Conservation (phyloP, 2,113 vertebrate genomes). For the Typhlomys cinereus region DNA sequence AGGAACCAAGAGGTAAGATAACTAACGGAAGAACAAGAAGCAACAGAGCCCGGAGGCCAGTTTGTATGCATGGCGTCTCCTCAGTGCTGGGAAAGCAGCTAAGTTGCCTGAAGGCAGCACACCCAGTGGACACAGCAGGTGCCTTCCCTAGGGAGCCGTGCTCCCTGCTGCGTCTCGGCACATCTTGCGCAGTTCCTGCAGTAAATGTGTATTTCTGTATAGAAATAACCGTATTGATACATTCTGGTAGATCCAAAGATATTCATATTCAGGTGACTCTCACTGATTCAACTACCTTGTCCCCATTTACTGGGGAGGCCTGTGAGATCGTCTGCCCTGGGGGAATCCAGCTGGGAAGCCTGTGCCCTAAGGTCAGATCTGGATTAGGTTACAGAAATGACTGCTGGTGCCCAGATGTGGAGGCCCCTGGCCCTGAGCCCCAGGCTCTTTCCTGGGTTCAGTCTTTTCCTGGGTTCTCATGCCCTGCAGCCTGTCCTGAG, state of each 20-base stretch:
- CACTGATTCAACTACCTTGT: not conserved
- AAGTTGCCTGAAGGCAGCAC: not conserved
- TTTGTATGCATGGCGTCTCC: not conserved
- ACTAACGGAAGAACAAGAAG: not conserved
- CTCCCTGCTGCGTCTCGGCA: not conserved
- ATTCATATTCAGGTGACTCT: not conserved
- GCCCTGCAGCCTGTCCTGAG: not conserved
- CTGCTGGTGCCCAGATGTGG: not conserved
- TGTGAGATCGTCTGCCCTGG: not conserved
- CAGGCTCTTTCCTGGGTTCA: not conserved
- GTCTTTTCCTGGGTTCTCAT: not conserved
- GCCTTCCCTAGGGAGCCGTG: not conserved
- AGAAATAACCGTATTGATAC: not conserved
- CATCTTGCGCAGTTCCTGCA: not conserved
- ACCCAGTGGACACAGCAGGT: accelerated
- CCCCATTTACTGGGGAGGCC: not conserved
- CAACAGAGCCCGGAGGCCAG: not conserved
- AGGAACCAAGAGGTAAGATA: slow-evolving; percentile 76
- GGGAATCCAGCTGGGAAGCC: not conserved
- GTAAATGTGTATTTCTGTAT: not conserved
- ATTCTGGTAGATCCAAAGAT: not conserved
- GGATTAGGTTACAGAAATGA: not conserved
- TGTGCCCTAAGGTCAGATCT: accelerated
- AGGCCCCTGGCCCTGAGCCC: not conserved
- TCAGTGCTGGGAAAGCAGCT: not conserved